Evolutionary conservation across 1,140 invertebrate species (phyloP).

Genomic region (Caerostris darwini): DNA sequence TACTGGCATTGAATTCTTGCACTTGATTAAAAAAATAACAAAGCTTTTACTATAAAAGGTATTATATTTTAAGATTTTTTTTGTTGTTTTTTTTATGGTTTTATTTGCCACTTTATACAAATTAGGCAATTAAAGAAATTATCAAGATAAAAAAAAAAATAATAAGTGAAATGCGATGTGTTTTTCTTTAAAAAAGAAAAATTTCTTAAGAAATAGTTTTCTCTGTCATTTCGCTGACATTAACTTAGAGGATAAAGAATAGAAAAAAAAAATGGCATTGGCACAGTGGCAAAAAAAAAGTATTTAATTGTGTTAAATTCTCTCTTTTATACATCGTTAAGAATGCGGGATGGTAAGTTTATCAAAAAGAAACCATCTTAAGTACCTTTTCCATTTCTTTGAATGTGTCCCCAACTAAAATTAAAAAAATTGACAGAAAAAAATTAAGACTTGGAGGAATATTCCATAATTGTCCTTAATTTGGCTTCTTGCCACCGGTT

Average conservation of each 20-base stretch:
- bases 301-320: conserved; percentile 75
- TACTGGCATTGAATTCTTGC: too few relatives aligned
- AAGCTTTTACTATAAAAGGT: not conserved
- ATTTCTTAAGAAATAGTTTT: conserved; percentile 46
- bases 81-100: not conserved
- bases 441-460: conserved; percentile 3
- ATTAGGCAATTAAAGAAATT: conserved; percentile 63
- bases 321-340: conserved; percentile 66
- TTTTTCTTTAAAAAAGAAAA: conserved; percentile 10
- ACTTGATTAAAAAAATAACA: too few relatives aligned
- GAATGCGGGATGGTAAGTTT: conserved; percentile 71
- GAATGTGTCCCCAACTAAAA: conserved; percentile 48
- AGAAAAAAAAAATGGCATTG: conserved; percentile 10
- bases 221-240: conserved; percentile 56
- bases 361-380: conserved; percentile 69
- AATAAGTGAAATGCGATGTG: not conserved
- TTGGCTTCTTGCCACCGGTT: conserved; percentile 74
- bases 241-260: conserved; percentile 59
- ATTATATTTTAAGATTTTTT: not conserved
- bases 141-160: not conserved
- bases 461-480: conserved; percentile 75
- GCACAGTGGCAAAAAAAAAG: conserved; percentile 29
- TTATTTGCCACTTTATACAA: conserved; percentile 7
- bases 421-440: conserved; percentile 50
- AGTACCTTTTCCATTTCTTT: conserved; percentile 65